These are phyloP conservation scores for Chorisops tibialis DNA, from an alignment of 2,888 invertebrate genomes.

Conservation along the genomic window DNA sequence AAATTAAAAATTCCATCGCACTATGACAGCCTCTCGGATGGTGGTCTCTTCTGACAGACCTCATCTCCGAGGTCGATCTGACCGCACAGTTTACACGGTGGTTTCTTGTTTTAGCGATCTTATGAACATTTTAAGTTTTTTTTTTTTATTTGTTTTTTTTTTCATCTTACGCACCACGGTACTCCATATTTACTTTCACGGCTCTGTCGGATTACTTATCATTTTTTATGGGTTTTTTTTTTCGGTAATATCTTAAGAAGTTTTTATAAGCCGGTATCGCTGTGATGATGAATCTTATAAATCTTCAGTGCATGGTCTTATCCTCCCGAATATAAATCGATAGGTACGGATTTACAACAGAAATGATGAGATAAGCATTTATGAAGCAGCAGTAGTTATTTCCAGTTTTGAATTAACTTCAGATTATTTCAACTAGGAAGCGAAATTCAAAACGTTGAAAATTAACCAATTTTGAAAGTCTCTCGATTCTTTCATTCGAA, in stretches of 20 bases:
- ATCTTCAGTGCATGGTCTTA: no score
- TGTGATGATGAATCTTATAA: slow-evolving; percentile 16
- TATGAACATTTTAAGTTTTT: slow-evolving; percentile 4
- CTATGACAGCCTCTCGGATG: slow-evolving; percentile 13
- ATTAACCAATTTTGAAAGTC: no score
- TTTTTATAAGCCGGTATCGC: slow-evolving; percentile 13
- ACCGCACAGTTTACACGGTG: slow-evolving; percentile 13
- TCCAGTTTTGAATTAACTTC: no score
- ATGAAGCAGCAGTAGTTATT: no score
- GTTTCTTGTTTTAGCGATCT: slow-evolving; percentile 18
- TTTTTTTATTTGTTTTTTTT: slow-evolving; percentile 9
- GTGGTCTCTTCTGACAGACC: slow-evolving; percentile 13
- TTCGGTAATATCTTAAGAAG: slow-evolving; percentile 1
- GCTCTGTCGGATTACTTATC: background rate
- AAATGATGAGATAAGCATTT: no score
- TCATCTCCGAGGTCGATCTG: slow-evolving; percentile 20
- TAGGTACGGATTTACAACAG: no score
- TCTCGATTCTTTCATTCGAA: no score
- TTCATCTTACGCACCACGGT: slow-evolving; percentile 4
- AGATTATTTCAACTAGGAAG: no score
- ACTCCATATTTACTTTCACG: background rate
- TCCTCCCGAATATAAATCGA: no score
- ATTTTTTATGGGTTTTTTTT: background rate
- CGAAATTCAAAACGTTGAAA: no score
- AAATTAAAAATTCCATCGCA: slow-evolving; percentile 1